Evolutionary conservation across 2,888 invertebrate genomes (phyloP).

Genomic region (Phlogophora meticulosa): DNA sequence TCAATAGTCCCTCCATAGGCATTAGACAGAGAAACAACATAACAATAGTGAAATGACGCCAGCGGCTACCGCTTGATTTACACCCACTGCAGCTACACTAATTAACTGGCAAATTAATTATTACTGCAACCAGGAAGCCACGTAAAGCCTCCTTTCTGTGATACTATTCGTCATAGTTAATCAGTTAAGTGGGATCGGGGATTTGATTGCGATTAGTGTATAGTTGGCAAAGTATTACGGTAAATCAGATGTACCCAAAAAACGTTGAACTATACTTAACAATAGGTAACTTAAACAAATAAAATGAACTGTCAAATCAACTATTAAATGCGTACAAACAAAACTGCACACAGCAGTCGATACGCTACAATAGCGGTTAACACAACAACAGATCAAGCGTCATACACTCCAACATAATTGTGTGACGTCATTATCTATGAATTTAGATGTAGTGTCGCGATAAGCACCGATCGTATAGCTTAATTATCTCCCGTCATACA

Average conservation of each 20-base stretch:
- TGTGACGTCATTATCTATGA: conserved; percentile 55
- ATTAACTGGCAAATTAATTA: conserved; percentile 88
- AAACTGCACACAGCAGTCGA: conserved; percentile 12
- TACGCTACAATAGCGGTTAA: conserved; percentile 32
- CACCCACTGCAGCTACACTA: conserved; percentile 79
- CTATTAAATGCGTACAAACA: neutral
- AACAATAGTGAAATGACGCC: conserved; percentile 65
- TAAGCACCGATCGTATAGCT: conserved; percentile 67
- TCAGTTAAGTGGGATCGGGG: conserved; percentile 16
- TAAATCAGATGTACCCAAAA: too few relatives aligned
- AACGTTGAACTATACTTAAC: too few relatives aligned
- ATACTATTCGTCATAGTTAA: conserved; percentile 54
- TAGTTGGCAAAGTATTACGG: too few relatives aligned
- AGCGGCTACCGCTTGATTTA: conserved; percentile 74
- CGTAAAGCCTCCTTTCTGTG: conserved; percentile 70
- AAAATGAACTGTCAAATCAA: neutral
- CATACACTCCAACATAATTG: conserved; percentile 52
- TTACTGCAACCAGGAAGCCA: conserved; percentile 80
- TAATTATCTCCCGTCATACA: conserved; percentile 78
- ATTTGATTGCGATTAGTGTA: neutral
- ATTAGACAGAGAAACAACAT: conserved; percentile 48
- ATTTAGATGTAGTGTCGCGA: conserved; percentile 62
- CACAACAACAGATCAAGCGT: conserved; percentile 50
- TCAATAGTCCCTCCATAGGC: neutral
- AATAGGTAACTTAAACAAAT: neutral